These are phyloP conservation scores for Pseudorectes ferrugineus DNA, from an alignment of 2,113 vertebrate species.

Conservation along the genomic window DNA sequence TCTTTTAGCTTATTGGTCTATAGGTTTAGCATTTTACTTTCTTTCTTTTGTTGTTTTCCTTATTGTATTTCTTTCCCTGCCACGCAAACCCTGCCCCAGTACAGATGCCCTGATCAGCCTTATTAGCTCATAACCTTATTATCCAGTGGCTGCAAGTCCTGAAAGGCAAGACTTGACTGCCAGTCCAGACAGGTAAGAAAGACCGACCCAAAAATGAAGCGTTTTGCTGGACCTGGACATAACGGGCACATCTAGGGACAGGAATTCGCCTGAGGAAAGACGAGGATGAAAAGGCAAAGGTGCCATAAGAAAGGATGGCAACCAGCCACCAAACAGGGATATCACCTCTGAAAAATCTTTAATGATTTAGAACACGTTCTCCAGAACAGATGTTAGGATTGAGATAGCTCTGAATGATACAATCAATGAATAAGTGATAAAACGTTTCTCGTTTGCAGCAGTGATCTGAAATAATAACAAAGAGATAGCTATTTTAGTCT, in stretches of 20 bases:
- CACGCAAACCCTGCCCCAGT: no score
- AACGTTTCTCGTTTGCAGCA: neutral
- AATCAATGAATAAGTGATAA: conserved; percentile 14
- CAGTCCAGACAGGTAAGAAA: neutral
- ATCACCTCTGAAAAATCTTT: neutral
- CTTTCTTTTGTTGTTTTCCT: neutral
- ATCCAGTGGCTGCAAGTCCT: neutral
- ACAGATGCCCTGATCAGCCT: neutral
- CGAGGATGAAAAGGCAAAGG: neutral
- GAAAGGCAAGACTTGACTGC: neutral
- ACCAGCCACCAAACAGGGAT: neutral
- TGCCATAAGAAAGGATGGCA: neutral
- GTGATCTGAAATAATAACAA: conserved; percentile 18
- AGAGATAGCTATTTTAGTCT: neutral
- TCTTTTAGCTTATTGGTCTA: neutral
- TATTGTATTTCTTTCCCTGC: neutral
- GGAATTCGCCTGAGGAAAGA: neutral
- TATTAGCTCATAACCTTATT: neutral
- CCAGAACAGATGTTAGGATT: neutral
- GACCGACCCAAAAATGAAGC: accelerated
- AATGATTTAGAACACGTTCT: neutral
- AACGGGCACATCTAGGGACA: neutral
- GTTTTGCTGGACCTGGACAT: neutral
- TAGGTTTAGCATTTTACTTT: neutral
- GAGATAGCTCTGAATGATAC: neutral